Percentiles rank a stretch among this genome's conserved stretches.
Evolutionary conservation across 2,888 invertebrate genomes (phyloP).

Genomic region (Lasiommata megera): DNA sequence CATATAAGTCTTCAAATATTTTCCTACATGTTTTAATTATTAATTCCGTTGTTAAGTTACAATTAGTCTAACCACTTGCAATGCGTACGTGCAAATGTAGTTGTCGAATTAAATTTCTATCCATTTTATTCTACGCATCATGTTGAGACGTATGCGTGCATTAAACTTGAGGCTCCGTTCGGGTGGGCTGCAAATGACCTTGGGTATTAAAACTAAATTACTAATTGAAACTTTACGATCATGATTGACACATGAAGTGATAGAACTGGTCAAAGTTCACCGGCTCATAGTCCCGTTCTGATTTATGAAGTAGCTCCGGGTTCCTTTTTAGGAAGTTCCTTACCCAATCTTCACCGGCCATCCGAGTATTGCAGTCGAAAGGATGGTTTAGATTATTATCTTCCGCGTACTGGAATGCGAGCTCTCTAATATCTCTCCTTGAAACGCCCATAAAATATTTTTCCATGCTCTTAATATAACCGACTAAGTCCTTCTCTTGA

Average conservation of each 20-base stretch:
- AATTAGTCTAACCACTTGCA: conserved; percentile 16
- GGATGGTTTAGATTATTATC: conserved; percentile 70
- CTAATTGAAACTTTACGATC: conserved; percentile 44
- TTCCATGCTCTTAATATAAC: conserved; percentile 77
- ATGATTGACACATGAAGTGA: conserved; percentile 77
- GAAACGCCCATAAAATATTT: conserved; percentile 75
- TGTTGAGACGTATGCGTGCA: conserved; percentile 6
- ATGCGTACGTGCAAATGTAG: conserved; percentile 12
- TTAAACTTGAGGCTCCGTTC: conserved; percentile 46
- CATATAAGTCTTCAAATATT: conserved; percentile 26
- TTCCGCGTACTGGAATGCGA: conserved; percentile 77
- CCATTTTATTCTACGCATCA: conserved; percentile 17
- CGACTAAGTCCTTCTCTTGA: conserved; percentile 73
- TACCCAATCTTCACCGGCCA: conserved; percentile 79
- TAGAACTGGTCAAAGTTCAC: conserved; percentile 78
- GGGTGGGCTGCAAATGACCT: conserved; percentile 51
- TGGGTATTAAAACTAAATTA: conserved; percentile 30
- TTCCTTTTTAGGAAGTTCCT: conserved; percentile 74
- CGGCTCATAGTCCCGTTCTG: conserved; percentile 65
- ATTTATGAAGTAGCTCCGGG: conserved; percentile 64
- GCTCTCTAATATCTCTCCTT: conserved; percentile 67
- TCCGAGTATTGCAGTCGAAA: conserved; percentile 70
- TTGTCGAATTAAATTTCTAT: conserved; percentile 17
- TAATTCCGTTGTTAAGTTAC: conserved; percentile 26
- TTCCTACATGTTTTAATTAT: conserved; percentile 22